phyloP scores from a whole-genome alignment of 2,113 vertebrate species.

The Dendrocopos noguchii region DNA sequence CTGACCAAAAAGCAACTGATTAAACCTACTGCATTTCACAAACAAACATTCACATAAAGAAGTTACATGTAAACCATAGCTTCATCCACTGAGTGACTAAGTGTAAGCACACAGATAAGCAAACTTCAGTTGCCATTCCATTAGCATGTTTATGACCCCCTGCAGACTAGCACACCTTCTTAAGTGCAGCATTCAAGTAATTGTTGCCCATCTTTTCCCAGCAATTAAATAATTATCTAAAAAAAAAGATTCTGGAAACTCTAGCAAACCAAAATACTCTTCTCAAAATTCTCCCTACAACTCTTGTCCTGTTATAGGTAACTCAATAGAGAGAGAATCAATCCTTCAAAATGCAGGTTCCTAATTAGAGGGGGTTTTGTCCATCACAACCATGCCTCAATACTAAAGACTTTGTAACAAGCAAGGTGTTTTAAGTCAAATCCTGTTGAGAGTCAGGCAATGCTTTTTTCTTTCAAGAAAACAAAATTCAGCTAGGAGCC shows the following conservation, averaged over 20 bases:
- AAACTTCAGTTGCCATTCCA: background rate
- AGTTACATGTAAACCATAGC: background rate
- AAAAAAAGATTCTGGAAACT: background rate
- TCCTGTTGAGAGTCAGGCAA: background rate
- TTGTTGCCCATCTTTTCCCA: background rate
- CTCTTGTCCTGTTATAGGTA: background rate
- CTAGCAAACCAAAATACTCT: background rate
- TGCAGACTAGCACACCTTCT: background rate
- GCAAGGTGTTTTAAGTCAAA: background rate
- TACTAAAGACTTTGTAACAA: background rate
- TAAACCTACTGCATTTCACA: background rate
- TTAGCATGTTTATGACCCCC: background rate
- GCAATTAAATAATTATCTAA: background rate
- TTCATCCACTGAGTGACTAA: background rate
- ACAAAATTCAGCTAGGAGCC: background rate
- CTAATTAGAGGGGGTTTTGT: background rate
- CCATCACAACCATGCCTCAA: fast-evolving
- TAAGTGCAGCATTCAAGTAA: background rate
- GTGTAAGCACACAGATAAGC: background rate
- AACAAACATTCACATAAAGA: background rate
- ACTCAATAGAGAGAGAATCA: background rate
- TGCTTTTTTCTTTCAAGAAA: background rate
- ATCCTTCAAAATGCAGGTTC: background rate
- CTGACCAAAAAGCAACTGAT: background rate
- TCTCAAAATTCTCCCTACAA: background rate